phyloP scores from a whole-genome alignment of 2,888 invertebrate genomes.

The Drosophila putrida region DNA sequence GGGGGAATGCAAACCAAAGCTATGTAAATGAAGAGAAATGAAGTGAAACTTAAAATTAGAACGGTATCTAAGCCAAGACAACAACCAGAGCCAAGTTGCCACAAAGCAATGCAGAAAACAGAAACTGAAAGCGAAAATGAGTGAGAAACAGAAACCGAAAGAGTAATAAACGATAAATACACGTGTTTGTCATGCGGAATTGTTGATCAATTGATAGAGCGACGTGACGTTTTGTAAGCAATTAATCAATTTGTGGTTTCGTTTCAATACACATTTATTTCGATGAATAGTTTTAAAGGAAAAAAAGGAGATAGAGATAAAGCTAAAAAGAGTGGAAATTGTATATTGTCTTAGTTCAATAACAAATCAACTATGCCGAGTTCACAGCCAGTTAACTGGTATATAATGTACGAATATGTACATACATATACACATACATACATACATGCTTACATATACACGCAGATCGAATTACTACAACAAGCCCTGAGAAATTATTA shows the following conservation, averaged over 20 bases:
- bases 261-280: slow-evolving; percentile 46
- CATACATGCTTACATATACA: background rate
- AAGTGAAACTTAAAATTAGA: background rate
- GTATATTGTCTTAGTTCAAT: background rate
- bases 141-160: background rate
- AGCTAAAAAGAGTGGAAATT: slow-evolving; percentile 3
- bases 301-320: background rate
- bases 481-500: slow-evolving; percentile 39
- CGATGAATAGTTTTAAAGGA: slow-evolving; percentile 11
- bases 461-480: slow-evolving; percentile 7
- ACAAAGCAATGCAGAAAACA: background rate
- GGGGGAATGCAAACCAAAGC: slow-evolving; percentile 8
- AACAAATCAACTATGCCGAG: slow-evolving; percentile 1
- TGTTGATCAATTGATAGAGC: background rate
- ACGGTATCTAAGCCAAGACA: slow-evolving; percentile 8
- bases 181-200: slow-evolving; percentile 25
- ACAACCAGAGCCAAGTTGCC: slow-evolving; percentile 8
- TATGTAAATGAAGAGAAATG: background rate
- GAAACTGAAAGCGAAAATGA: background rate
- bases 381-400: slow-evolving; percentile 26
- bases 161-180: slow-evolving; percentile 2
- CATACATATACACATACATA: background rate
- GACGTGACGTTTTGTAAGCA: slow-evolving; percentile 18
- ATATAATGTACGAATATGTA: background rate
- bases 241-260: slow-evolving; percentile 33